A percentile compares a stretch with the other conserved stretches of the same genome.
These are phyloP conservation scores for Saccostrea glomerata DNA, from an alignment of 1,140 invertebrate genomes.

Conservation along the genomic window DNA sequence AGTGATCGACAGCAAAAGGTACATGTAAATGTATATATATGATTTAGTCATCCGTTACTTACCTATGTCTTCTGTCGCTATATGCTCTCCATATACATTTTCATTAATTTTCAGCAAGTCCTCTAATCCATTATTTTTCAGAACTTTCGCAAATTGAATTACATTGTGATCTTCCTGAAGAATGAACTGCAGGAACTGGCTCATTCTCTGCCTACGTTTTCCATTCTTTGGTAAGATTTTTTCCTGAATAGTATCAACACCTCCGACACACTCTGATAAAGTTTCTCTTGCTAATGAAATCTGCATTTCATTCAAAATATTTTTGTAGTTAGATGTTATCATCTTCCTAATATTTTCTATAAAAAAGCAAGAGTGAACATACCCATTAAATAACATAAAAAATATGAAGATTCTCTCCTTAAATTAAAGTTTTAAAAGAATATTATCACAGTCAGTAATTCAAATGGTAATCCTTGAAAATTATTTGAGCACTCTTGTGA, in stretches of 20 bases:
- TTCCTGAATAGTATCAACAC: not conserved
- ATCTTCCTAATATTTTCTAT: conserved; percentile 5
- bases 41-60: not conserved
- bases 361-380: not conserved
- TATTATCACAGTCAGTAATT: too few relatives aligned
- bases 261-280: not conserved
- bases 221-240: conserved; percentile 28
- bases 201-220: not conserved
- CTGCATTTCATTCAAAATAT: conserved; percentile 7
- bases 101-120: conserved; percentile 15
- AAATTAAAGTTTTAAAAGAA: too few relatives aligned
- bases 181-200: not conserved
- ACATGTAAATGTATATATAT: not conserved
- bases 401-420: too few relatives aligned
- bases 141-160: conserved; percentile 1
- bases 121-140: not conserved
- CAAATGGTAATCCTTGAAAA: too few relatives aligned
- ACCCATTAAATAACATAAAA: too few relatives aligned
- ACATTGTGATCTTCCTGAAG: conserved; percentile 22
- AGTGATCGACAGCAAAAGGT: too few relatives aligned
- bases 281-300: not conserved
- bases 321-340: not conserved
- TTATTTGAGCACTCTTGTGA: too few relatives aligned
- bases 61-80: conserved; percentile 17
- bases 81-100: not conserved